A percentile compares a stretch with the other conserved stretches of the same genome.
Conservation (phyloP, 2,113 vertebrate species). For the Cyanoderma ruficeps region DNA sequence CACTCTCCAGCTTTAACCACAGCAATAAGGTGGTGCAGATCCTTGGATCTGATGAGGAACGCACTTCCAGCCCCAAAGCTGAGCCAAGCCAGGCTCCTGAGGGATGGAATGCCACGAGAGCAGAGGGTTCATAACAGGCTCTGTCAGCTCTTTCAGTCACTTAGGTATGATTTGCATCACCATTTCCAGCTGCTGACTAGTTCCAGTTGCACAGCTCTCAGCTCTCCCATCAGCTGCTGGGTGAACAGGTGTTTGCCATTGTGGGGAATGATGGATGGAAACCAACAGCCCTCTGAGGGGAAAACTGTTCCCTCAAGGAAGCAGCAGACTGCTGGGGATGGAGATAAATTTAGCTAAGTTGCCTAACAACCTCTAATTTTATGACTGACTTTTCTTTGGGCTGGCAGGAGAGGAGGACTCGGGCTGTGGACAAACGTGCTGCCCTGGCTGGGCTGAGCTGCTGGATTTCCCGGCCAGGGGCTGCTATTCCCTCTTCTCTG, state of each 20-base stretch:
- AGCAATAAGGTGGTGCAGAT: neutral
- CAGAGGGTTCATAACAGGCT: neutral
- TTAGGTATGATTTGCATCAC: slow-evolving; percentile 4
- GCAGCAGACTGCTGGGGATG: neutral
- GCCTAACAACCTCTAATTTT: neutral
- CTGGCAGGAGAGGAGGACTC: neutral
- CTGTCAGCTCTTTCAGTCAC: neutral
- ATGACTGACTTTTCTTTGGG: neutral
- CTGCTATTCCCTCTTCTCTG: neutral
- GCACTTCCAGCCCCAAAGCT: neutral
- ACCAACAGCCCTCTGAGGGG: neutral
- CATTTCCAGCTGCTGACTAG: slow-evolving; percentile 15
- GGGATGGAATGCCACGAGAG: neutral
- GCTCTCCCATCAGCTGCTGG: slow-evolving; percentile 41
- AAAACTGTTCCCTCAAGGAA: neutral
- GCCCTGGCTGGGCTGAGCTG: neutral
- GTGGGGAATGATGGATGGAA: neutral
- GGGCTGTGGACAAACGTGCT: neutral
- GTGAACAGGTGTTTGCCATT: slow-evolving; percentile 30
- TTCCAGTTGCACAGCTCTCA: neutral
- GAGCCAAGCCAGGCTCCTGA: slow-evolving; percentile 9
- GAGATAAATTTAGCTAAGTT: slow-evolving; percentile 6
- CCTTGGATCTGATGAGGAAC: neutral
- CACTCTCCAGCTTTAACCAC: slow-evolving; percentile 8
- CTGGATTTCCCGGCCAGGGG: neutral